A percentile compares a stretch with the other conserved stretches of the same genome.
These are phyloP conservation scores for Lepus timidus DNA, from an alignment of 2,113 vertebrate genomes.

Conservation along the genomic window DNA sequence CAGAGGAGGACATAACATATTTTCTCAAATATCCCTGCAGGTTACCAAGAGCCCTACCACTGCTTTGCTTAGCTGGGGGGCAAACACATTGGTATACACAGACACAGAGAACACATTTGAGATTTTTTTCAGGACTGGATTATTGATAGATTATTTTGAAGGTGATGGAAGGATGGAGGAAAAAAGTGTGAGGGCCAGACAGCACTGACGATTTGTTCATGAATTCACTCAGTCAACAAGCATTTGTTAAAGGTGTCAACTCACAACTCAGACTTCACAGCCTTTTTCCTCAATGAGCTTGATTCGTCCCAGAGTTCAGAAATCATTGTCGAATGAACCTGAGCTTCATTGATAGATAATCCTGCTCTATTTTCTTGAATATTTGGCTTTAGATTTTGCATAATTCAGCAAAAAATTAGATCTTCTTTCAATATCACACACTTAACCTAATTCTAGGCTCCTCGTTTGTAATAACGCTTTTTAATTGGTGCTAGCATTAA, in stretches of 20 bases:
- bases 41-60: neutral
- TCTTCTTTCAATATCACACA: neutral
- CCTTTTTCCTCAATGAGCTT: conserved; percentile 20
- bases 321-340: conserved; percentile 47
- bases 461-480: neutral
- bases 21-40: neutral
- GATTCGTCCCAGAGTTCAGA: neutral
- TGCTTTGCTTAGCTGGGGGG: neutral
- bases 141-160: conserved; percentile 1
- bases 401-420: neutral
- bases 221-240: conserved; percentile 39
- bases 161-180: neutral
- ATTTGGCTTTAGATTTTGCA: conserved; percentile 46
- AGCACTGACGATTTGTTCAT: neutral
- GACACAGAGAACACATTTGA: neutral
- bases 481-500: conserved; percentile 29
- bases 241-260: conserved; percentile 28
- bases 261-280: neutral
- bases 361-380: conserved; percentile 13
- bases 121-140: neutral
- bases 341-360: neutral
- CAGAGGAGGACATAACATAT: neutral
- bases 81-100: neutral
- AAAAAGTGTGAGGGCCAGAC: neutral
- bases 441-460: neutral